Percentiles rank a stretch among this genome's conserved stretches.
These are phyloP conservation scores for Leistus spinibarbis DNA, from an alignment of 2,888 invertebrate species.

Conservation along the genomic window DNA sequence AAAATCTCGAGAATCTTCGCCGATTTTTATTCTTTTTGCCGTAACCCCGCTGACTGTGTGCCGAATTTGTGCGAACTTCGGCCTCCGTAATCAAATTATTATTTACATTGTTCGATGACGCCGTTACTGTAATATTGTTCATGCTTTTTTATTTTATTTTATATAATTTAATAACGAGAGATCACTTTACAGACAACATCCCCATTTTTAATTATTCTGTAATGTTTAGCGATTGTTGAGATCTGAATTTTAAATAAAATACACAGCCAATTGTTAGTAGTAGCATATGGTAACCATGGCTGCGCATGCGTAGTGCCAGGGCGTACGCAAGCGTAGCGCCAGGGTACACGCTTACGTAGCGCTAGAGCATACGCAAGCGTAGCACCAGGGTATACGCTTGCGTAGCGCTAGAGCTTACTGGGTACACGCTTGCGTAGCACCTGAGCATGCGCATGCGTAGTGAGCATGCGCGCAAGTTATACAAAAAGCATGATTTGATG, in stretches of 20 bases:
- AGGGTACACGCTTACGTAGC: no score
- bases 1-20: conserved; percentile 16
- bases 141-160: conserved; percentile 11
- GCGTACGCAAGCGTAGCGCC: no score
- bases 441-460: neutral
- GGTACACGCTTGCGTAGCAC: neutral
- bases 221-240: conserved; percentile 21
- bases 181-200: conserved; percentile 15
- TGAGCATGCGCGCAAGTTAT: neutral
- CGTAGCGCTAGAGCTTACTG: neutral
- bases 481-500: neutral
- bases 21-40: conserved; percentile 23
- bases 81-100: neutral
- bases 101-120: neutral
- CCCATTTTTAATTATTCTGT: neutral
- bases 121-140: neutral
- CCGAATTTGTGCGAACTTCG: conserved; percentile 1
- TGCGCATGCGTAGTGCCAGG: no score
- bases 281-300: neutral
- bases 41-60: neutral
- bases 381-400: no score
- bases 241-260: conserved; percentile 15
- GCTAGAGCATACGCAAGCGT: no score
- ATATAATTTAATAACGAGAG: conserved; percentile 23
- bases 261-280: conserved; percentile 17